Evolutionary conservation across 2,113 vertebrate species (phyloP).

Genomic region (Heloderma charlesbogerti): DNA sequence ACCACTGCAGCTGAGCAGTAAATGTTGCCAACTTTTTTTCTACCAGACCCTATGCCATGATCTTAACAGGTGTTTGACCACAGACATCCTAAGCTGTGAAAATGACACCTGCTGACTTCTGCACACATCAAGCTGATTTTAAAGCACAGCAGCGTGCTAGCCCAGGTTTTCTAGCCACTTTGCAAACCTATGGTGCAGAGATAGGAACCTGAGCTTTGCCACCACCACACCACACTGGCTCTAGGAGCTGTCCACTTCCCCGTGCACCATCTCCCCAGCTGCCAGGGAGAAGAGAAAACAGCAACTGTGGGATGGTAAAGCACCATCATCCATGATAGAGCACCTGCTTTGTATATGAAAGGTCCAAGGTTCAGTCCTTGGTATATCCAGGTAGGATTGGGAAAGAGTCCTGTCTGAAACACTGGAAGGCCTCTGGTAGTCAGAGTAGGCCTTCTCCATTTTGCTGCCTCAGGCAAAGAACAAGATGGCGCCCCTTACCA

Average conservation of each 20-base stretch:
- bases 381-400: neutral
- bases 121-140: neutral
- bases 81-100: neutral
- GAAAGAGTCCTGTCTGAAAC: neutral
- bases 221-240: no score
- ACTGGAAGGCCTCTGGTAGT: neutral
- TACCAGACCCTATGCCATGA: neutral
- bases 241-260: neutral
- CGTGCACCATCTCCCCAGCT: neutral
- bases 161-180: neutral
- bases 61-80: neutral
- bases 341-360: no score
- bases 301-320: neutral
- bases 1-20: accelerated
- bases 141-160: neutral
- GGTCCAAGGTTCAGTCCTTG: neutral
- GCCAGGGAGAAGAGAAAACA: neutral
- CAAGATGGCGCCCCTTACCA: neutral
- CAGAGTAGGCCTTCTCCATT: neutral
- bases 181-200: no score
- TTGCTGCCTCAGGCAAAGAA: neutral
- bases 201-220: neutral
- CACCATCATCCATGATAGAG: neutral
- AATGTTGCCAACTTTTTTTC: neutral
- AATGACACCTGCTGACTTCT: neutral